Evolutionary conservation across 2,888 invertebrate species (phyloP).

Genomic region (Tetragonula carbonaria): DNA sequence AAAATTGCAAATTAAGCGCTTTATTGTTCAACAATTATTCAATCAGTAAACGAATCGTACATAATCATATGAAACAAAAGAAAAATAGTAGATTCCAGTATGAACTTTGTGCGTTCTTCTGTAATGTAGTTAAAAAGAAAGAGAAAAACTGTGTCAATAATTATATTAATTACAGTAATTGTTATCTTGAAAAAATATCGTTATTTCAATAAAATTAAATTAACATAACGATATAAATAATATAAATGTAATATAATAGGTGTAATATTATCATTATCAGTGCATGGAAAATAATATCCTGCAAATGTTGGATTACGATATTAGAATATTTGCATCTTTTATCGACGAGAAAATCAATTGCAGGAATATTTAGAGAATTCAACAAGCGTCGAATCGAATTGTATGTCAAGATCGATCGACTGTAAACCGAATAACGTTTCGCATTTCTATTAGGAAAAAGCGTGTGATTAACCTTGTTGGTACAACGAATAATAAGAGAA

Average conservation of each 20-base stretch:
- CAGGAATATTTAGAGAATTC: background rate
- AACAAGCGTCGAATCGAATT: background rate
- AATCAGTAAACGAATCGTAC: background rate
- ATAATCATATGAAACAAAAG: too few relatives aligned
- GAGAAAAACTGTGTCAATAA: slow-evolving; percentile 16
- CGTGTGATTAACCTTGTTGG: background rate
- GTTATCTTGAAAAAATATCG: too few relatives aligned
- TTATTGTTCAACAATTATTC: background rate
- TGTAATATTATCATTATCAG: background rate
- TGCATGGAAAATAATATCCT: background rate
- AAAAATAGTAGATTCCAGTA: background rate
- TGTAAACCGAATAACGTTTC: background rate
- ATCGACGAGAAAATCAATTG: background rate
- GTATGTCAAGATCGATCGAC: slow-evolving; percentile 26
- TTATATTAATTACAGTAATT: too few relatives aligned
- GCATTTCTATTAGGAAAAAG: slow-evolving; percentile 11
- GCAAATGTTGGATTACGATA: background rate
- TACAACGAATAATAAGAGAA: background rate
- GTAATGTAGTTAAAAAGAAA: background rate
- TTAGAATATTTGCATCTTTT: background rate
- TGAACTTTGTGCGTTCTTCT: background rate
- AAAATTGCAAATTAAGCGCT: background rate
- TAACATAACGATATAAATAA: too few relatives aligned
- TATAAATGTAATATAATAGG: too few relatives aligned
- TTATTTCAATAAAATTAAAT: too few relatives aligned